These are phyloP conservation scores for Dendroctonus valens DNA, from an alignment of 1,140 invertebrate genomes.

Conservation along the genomic window DNA sequence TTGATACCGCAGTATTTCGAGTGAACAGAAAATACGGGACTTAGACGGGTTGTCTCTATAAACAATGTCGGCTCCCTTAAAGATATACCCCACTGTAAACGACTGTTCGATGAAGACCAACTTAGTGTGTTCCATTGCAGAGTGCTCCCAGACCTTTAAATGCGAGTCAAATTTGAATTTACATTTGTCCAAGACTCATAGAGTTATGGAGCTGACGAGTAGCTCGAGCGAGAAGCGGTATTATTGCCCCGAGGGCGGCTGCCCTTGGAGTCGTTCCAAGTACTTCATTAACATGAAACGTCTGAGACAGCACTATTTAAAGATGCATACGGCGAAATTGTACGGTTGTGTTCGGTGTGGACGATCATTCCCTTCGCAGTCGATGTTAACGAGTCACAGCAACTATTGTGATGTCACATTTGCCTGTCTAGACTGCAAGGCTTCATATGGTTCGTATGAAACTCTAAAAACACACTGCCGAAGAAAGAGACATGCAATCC, in stretches of 20 bases:
- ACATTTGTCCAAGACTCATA: conserved; percentile 47
- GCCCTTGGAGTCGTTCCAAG: conserved; percentile 41
- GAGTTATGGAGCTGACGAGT: conserved; percentile 31
- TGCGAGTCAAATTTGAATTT: conserved; percentile 47
- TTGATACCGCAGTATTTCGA: background rate
- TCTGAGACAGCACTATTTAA: conserved; percentile 60
- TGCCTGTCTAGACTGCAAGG: conserved; percentile 54
- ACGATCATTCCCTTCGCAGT: conserved; percentile 58
- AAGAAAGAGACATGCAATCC: conserved; percentile 53
- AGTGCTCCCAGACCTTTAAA: conserved; percentile 44
- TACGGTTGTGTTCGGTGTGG: conserved; percentile 55
- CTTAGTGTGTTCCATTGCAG: conserved; percentile 46
- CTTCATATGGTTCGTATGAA: conserved; percentile 56
- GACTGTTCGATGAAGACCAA: conserved; percentile 40
- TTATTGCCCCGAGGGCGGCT: conserved; percentile 45
- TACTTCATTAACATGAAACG: conserved; percentile 47
- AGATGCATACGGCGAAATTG: conserved; percentile 60
- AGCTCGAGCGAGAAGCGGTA: conserved; percentile 33
- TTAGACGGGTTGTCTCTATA: too few relatives aligned
- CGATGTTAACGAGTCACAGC: conserved; percentile 52
- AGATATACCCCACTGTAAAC: conserved; percentile 41
- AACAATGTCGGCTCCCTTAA: conserved; percentile 22
- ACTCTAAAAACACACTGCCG: conserved; percentile 60
- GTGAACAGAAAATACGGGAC: too few relatives aligned
- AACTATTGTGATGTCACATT: conserved; percentile 56